Evolutionary conservation across 2,888 invertebrate genomes (phyloP).

Genomic region (Selenia dentaria): DNA sequence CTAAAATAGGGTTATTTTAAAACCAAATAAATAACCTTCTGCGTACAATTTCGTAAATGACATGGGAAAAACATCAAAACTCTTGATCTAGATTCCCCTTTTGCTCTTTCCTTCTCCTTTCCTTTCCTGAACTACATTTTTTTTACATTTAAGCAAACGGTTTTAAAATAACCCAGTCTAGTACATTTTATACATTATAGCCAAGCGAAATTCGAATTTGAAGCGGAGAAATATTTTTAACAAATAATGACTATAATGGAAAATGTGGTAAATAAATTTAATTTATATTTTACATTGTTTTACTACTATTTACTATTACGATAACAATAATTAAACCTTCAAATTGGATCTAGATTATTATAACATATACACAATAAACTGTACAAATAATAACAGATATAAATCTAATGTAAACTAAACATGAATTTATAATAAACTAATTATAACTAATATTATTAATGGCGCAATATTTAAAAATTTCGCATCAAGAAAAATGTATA

Average conservation of each 20-base stretch:
- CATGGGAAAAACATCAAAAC: too few relatives aligned
- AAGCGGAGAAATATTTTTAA: constrained; percentile 2
- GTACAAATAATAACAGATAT: neutral
- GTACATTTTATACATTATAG: constrained; percentile 11
- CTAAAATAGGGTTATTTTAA: neutral
- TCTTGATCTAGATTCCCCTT: too few relatives aligned
- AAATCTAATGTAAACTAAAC: too few relatives aligned
- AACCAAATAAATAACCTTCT: too few relatives aligned
- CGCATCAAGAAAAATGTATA: too few relatives aligned
- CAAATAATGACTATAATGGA: neutral
- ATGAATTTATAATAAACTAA: too few relatives aligned
- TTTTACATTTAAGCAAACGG: too few relatives aligned
- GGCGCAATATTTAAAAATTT: too few relatives aligned
- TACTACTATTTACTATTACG: neutral
- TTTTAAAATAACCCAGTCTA: neutral
- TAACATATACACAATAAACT: neutral
- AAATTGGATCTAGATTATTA: neutral
- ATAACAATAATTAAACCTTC: neutral
- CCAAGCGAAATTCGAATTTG: constrained; percentile 12
- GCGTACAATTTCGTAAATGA: too few relatives aligned
- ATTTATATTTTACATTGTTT: neutral
- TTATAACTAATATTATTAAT: too few relatives aligned
- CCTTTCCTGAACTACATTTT: too few relatives aligned
- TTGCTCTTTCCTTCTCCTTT: too few relatives aligned
- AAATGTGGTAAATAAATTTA: neutral